These are phyloP conservation scores for Trachelus troglodyta DNA, from an alignment of 2,888 invertebrate species.

Conservation along the genomic window DNA sequence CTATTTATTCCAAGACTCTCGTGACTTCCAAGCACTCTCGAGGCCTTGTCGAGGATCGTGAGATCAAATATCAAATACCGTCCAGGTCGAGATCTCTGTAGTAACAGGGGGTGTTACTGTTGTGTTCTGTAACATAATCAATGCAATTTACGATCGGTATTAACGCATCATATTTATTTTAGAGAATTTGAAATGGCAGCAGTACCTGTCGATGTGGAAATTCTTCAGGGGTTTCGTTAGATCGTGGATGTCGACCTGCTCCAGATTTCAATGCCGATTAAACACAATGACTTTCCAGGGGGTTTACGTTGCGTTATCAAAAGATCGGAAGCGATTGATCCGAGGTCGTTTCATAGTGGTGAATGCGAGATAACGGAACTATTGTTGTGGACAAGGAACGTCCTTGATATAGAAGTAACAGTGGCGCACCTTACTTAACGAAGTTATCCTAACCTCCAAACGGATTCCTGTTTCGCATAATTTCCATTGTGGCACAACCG, in stretches of 20 bases:
- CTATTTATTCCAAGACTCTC: neutral
- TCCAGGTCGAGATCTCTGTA: conserved; percentile 33
- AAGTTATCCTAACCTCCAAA: neutral
- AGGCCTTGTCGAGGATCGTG: conserved; percentile 41
- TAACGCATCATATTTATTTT: neutral
- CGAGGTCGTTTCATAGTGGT: neutral
- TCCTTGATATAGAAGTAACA: neutral
- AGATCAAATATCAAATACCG: conserved; percentile 43
- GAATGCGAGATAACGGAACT: neutral
- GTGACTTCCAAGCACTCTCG: neutral
- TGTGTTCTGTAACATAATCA: neutral
- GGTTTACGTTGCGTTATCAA: neutral
- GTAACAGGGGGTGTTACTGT: neutral
- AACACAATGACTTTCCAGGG: neutral
- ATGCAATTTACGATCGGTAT: neutral
- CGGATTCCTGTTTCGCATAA: neutral
- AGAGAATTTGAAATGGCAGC: neutral
- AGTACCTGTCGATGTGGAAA: neutral
- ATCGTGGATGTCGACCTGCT: neutral
- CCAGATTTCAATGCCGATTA: neutral
- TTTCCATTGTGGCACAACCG: conserved; percentile 6
- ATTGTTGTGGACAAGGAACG: neutral
- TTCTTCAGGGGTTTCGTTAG: neutral
- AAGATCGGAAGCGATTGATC: neutral
- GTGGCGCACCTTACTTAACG: neutral